Percentiles rank a stretch among this genome's conserved stretches.
phyloP scores from a whole-genome alignment of 2,888 invertebrate species.

The Oxytorus armatus region DNA sequence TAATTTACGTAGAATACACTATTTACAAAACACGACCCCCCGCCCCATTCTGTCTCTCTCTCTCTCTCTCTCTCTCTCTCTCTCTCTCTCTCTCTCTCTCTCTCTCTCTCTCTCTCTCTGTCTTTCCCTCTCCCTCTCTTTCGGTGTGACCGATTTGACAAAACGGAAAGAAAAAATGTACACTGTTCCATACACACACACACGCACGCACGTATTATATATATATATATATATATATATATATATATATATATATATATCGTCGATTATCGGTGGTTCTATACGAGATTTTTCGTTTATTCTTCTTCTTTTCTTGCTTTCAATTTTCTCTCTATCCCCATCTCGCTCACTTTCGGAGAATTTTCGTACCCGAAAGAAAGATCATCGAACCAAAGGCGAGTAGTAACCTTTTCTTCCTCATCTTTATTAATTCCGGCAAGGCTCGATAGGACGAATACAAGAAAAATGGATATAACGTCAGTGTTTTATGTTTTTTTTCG shows the following conservation, averaged over 20 bases:
- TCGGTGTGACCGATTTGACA: conserved; percentile 19
- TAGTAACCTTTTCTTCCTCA: conserved; percentile 38
- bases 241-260: conserved; percentile 20
- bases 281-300: conserved; percentile 11
- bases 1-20: conserved; percentile 1
- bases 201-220: no score
- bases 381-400: conserved; percentile 45
- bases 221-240: no score
- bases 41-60: conserved; percentile 6
- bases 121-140: background rate
- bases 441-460: conserved; percentile 66
- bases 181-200: conserved; percentile 18
- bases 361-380: background rate
- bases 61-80: conserved; percentile 18
- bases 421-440: no score
- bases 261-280: conserved; percentile 47
- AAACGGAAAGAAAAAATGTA: conserved; percentile 25
- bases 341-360: background rate
- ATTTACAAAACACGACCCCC: conserved; percentile 14
- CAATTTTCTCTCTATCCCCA: background rate
- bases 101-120: conserved; percentile 4
- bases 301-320: background rate
- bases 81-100: no score
- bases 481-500: no score
- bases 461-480: conserved; percentile 45